Percentiles rank a stretch among this genome's conserved stretches.
phyloP scores from a whole-genome alignment of 2,797 vertebrate genomes.

The Spondyliosoma cantharus region DNA sequence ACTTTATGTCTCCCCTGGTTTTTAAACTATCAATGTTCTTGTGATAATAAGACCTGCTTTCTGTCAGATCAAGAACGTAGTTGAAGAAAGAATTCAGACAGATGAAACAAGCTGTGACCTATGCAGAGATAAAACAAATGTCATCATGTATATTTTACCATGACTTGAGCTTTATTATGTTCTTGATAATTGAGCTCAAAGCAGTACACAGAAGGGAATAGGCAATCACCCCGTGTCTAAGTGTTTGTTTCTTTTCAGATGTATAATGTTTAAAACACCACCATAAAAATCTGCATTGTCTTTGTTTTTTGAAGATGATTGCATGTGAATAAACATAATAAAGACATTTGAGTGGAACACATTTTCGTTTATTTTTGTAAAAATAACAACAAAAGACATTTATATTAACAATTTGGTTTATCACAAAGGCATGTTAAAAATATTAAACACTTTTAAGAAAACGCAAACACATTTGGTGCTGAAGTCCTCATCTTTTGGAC shows the following conservation, averaged over 20 bases:
- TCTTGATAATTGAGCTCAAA: background rate
- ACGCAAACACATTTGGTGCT: background rate
- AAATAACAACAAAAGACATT: background rate
- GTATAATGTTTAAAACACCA: background rate
- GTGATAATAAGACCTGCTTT: background rate
- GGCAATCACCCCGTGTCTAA: background rate
- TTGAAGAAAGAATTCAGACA: background rate
- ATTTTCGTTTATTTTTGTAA: slow-evolving; percentile 17
- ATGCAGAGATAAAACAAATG: background rate
- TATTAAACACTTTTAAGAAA: background rate
- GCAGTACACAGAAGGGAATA: background rate
- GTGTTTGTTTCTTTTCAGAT: background rate
- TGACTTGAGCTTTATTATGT: background rate
- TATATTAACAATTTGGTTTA: slow-evolving; percentile 17
- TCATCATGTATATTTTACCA: background rate
- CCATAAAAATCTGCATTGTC: background rate
- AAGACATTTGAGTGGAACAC: background rate
- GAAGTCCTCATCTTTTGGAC: slow-evolving; percentile 55
- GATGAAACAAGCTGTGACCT: background rate
- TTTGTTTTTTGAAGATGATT: background rate
- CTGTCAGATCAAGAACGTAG: background rate
- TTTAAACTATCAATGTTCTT: background rate
- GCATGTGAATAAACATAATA: background rate
- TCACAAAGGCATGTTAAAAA: slow-evolving; percentile 11
- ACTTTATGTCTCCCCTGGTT: background rate